phyloP scores from a whole-genome alignment of 2,888 invertebrate genomes.

The Agrotis clavis region DNA sequence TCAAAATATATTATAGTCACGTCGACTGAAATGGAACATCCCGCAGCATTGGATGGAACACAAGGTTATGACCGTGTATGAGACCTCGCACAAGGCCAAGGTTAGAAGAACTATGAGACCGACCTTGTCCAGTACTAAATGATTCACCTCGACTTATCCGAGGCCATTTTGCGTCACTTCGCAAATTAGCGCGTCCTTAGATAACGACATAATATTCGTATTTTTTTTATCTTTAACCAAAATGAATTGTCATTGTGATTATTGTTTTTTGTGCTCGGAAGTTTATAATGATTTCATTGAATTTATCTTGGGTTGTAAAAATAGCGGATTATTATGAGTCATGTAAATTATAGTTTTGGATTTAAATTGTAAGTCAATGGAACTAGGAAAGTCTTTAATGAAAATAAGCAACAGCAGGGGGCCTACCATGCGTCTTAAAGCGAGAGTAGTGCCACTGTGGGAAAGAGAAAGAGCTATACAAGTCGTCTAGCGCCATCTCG shows the following conservation, averaged over 20 bases:
- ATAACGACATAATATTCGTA: slow-evolving; percentile 16
- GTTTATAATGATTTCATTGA: not conserved
- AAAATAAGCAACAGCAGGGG: not conserved
- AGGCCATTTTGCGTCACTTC: slow-evolving; percentile 32
- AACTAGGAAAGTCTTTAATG: not conserved
- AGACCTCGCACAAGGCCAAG: slow-evolving; percentile 42
- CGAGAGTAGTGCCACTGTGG: no score
- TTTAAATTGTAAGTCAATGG: not conserved
- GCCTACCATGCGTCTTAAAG: no score
- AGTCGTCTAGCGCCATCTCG: no score
- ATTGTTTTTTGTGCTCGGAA: not conserved
- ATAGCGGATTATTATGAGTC: not conserved
- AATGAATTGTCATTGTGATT: slow-evolving; percentile 22
- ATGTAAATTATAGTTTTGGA: not conserved
- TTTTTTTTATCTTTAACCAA: slow-evolving; percentile 3
- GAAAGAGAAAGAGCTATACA: no score
- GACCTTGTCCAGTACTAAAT: slow-evolving; percentile 35
- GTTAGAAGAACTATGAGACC: slow-evolving; percentile 12
- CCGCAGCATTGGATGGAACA: slow-evolving; percentile 50
- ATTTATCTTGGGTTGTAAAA: not conserved
- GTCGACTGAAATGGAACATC: slow-evolving; percentile 17
- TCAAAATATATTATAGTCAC: not conserved
- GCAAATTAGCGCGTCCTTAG: slow-evolving; percentile 35
- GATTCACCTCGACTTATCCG: slow-evolving; percentile 46
- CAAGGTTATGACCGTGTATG: slow-evolving; percentile 48